Evolutionary conservation across 2,888 invertebrate genomes (phyloP).

Genomic region (Lagria hirta): DNA sequence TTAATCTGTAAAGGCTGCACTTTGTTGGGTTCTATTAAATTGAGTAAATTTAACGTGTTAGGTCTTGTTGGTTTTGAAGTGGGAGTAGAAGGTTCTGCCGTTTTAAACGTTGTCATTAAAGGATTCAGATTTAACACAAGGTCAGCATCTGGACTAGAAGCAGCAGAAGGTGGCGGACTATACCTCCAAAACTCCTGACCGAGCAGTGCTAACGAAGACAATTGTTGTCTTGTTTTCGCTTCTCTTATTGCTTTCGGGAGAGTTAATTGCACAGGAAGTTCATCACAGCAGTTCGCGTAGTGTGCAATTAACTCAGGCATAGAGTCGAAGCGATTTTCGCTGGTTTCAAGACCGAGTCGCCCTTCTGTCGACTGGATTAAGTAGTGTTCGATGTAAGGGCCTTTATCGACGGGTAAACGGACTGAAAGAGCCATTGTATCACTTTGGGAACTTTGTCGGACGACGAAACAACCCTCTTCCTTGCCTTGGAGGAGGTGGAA

Average conservation of each 20-base stretch:
- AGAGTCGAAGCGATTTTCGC: conserved; percentile 89
- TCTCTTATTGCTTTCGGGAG: conserved; percentile 84
- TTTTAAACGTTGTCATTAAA: conserved; percentile 72
- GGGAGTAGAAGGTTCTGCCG: conserved; percentile 60
- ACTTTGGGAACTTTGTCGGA: conserved; percentile 89
- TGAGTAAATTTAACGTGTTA: conserved; percentile 81
- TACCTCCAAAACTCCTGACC: conserved; percentile 84
- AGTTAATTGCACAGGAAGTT: conserved; percentile 86
- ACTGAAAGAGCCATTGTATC: conserved; percentile 96
- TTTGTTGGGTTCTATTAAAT: conserved; percentile 56
- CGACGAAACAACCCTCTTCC: conserved; percentile 93
- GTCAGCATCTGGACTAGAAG: conserved; percentile 60
- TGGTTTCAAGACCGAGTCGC: conserved; percentile 87
- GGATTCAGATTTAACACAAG: conserved; percentile 79
- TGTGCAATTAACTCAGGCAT: conserved; percentile 91
- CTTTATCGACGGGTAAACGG: conserved; percentile 80
- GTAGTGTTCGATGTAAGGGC: conserved; percentile 94
- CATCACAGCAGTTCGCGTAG: conserved; percentile 92
- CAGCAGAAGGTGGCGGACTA: conserved; percentile 49
- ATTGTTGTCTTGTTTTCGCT: conserved; percentile 86
- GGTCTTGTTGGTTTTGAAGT: conserved; percentile 56
- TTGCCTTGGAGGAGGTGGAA: conserved; percentile 92
- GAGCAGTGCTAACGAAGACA: conserved; percentile 85
- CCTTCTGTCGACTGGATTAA: conserved; percentile 84
- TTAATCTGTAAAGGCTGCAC: conserved; percentile 35